Percentiles rank a stretch among this genome's conserved stretches.
Conservation (phyloP, 1,140 invertebrate genomes). For the Drosophila kohkoa region DNA sequence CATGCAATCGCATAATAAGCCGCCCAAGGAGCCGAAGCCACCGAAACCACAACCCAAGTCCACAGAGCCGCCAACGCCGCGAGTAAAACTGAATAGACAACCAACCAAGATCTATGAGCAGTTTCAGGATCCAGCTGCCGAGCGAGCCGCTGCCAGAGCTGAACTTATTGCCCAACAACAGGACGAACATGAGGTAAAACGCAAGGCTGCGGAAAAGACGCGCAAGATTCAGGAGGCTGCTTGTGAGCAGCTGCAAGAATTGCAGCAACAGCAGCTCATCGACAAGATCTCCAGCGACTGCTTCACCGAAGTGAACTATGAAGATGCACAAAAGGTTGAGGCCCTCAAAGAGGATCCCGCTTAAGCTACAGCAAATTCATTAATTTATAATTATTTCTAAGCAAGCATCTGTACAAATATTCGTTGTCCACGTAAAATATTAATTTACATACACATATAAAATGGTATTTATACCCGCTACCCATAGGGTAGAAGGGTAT, state of each 20-base stretch:
- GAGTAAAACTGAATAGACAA: conserved; percentile 23
- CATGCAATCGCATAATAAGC: conserved; percentile 72
- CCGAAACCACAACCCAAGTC: conserved; percentile 25
- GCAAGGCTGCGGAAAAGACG: conserved; percentile 61
- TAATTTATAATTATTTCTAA: conserved; percentile 1
- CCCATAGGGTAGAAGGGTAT: no score
- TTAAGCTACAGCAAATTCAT: conserved; percentile 31
- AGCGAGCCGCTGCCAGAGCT: conserved; percentile 67
- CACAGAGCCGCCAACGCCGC: background rate
- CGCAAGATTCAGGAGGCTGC: conserved; percentile 72
- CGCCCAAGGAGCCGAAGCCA: conserved; percentile 36
- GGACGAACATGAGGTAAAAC: conserved; percentile 69
- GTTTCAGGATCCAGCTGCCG: conserved; percentile 67
- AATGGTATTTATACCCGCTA: no score
- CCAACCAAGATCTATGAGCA: conserved; percentile 62
- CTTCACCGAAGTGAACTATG: conserved; percentile 50
- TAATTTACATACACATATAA: background rate
- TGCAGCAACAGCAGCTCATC: conserved; percentile 54
- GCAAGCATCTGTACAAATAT: background rate
- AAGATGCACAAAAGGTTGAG: conserved; percentile 38
- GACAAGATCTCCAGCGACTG: conserved; percentile 55
- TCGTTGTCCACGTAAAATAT: background rate
- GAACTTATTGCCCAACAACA: conserved; percentile 67
- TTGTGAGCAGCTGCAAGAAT: conserved; percentile 65
- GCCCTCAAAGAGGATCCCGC: conserved; percentile 69